Percentiles rank a stretch among this genome's conserved stretches.
These are phyloP conservation scores for Uropsilus gracilis DNA, from an alignment of 2,113 vertebrate species.

Conservation along the genomic window DNA sequence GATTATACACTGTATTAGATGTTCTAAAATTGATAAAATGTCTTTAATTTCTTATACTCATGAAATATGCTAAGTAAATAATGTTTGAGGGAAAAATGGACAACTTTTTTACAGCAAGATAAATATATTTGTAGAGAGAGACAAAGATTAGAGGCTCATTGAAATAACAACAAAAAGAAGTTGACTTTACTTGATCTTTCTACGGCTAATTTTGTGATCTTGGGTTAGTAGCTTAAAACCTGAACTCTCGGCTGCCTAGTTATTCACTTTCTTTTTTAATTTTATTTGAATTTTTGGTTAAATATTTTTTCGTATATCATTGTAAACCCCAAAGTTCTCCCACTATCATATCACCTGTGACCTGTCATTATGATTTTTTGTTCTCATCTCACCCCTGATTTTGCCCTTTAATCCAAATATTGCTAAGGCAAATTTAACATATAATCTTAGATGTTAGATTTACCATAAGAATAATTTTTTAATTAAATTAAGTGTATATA, in stretches of 20 bases:
- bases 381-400: no score
- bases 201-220: neutral
- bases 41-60: conserved; percentile 15
- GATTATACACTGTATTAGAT: conserved; percentile 23
- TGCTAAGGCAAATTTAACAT: neutral
- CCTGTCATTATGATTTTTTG: no score
- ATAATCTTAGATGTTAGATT: conserved; percentile 6
- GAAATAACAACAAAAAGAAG: neutral
- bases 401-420: neutral
- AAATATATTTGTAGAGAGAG: neutral
- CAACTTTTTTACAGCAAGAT: conserved; percentile 1
- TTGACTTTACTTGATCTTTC: neutral
- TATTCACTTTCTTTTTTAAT: no score
- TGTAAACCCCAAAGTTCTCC: no score
- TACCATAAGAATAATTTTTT: neutral
- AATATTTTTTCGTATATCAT: no score
- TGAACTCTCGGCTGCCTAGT: neutral
- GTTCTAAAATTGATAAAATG: conserved; percentile 28
- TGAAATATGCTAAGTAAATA: conserved; percentile 18
- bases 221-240: neutral
- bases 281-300: no score
- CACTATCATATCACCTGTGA: no score
- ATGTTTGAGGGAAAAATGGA: neutral
- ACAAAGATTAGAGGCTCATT: neutral
- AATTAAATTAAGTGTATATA: neutral